A percentile compares a stretch with the other conserved stretches of the same genome.
phyloP scores from a whole-genome alignment of 2,888 invertebrate genomes.

The Stegophylla sp. region DNA sequence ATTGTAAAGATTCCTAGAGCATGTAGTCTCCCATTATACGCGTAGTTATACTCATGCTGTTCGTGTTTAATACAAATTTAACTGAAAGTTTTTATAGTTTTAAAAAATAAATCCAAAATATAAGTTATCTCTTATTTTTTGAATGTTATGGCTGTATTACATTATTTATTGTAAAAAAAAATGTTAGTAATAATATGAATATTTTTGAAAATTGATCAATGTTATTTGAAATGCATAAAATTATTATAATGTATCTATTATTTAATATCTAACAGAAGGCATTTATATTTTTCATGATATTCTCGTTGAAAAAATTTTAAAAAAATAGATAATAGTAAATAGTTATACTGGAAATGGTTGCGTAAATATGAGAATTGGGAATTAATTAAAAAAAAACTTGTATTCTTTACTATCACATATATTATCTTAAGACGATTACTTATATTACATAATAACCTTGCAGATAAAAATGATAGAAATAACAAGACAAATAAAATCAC shows the following conservation, averaged over 20 bases:
- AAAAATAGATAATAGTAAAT: background rate
- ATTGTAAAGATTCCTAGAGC: conserved; percentile 33
- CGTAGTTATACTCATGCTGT: background rate
- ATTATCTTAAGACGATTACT: background rate
- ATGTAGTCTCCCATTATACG: conserved; percentile 17
- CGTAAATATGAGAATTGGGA: conserved; percentile 16
- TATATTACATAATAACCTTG: conserved; percentile 23
- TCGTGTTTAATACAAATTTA: background rate
- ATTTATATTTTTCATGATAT: background rate
- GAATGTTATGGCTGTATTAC: background rate
- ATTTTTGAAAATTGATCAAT: too few relatives aligned
- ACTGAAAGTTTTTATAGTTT: background rate
- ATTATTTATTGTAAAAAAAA: background rate
- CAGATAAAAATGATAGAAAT: background rate
- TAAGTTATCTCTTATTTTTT: background rate
- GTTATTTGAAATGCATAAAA: background rate
- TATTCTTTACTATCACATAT: conserved; percentile 1
- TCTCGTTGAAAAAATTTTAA: background rate
- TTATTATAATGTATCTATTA: background rate
- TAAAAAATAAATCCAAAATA: background rate
- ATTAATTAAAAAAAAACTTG: conserved; percentile 15
- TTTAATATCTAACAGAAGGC: background rate
- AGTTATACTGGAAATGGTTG: conserved; percentile 10
- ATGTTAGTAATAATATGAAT: too few relatives aligned
- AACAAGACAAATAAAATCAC: conserved; percentile 18